A percentile compares a stretch with the other conserved stretches of the same genome.
phyloP scores from a whole-genome alignment of 2,113 vertebrate genomes.

The Saiga tatarica region DNA sequence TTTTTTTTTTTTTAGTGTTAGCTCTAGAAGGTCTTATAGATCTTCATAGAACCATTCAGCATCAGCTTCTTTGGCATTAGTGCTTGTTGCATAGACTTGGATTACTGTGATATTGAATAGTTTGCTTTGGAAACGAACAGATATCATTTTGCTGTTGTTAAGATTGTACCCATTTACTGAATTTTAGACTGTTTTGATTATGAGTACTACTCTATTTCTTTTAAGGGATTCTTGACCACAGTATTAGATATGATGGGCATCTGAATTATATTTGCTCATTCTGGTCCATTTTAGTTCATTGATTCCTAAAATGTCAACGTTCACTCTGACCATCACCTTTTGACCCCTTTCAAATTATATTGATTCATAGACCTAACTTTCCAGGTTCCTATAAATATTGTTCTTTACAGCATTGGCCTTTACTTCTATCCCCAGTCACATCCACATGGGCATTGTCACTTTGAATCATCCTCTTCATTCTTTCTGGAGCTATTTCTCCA shows the following conservation, averaged over 20 bases:
- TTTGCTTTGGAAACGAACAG: rapidly evolving
- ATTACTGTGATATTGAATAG: neutral
- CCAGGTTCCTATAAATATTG: neutral
- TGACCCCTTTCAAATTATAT: neutral
- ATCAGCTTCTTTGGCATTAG: neutral
- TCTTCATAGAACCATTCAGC: neutral
- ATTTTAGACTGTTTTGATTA: neutral
- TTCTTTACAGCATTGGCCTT: neutral
- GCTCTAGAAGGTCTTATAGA: neutral
- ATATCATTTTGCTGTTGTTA: neutral
- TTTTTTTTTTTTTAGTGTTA: neutral
- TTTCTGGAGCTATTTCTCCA: neutral
- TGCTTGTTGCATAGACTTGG: neutral
- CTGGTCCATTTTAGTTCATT: neutral
- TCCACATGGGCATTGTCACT: neutral
- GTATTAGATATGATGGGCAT: neutral
- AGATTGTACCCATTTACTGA: neutral
- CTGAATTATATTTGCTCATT: neutral
- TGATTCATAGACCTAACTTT: neutral
- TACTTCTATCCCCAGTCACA: neutral
- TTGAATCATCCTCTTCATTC: neutral
- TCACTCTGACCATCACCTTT: neutral
- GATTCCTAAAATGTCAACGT: neutral
- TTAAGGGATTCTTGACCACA: neutral
- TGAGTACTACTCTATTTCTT: neutral